These are phyloP conservation scores for Falco rusticolus DNA, from an alignment of 2,797 vertebrate species.

Conservation along the genomic window DNA sequence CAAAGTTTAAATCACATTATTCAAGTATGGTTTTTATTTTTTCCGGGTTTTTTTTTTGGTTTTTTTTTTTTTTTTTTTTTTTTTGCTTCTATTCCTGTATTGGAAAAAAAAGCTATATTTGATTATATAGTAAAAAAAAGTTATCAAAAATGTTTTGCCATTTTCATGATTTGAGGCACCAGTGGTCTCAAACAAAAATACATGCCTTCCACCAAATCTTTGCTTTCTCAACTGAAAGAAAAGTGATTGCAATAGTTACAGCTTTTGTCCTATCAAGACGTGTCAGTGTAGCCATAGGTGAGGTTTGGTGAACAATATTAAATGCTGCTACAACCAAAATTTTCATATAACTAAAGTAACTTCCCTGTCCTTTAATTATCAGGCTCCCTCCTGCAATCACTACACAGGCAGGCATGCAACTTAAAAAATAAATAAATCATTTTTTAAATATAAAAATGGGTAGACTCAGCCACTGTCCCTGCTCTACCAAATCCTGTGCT, in stretches of 20 bases:
- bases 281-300: not conserved
- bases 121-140: not conserved
- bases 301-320: not conserved
- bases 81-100: not conserved
- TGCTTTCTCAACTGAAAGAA: not conserved
- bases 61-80: no score
- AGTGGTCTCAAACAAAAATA: not conserved
- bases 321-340: not conserved
- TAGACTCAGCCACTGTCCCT: not conserved
- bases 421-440: not conserved
- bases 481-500: not conserved
- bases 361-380: not conserved
- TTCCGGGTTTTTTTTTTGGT: not conserved
- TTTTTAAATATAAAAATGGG: not conserved
- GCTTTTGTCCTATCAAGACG: not conserved
- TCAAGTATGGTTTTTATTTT: not conserved
- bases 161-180: not conserved
- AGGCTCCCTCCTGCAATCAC: not conserved
- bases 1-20: constrained; percentile 7
- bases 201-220: not conserved
- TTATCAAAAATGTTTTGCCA: not conserved
- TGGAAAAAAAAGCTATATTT: not conserved
- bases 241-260: not conserved
- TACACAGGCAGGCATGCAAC: not conserved
- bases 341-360: not conserved